A percentile compares a stretch with the other conserved stretches of the same genome.
These are phyloP conservation scores for Thaumatotibia leucotreta DNA, from an alignment of 1,140 invertebrate genomes.

Conservation along the genomic window DNA sequence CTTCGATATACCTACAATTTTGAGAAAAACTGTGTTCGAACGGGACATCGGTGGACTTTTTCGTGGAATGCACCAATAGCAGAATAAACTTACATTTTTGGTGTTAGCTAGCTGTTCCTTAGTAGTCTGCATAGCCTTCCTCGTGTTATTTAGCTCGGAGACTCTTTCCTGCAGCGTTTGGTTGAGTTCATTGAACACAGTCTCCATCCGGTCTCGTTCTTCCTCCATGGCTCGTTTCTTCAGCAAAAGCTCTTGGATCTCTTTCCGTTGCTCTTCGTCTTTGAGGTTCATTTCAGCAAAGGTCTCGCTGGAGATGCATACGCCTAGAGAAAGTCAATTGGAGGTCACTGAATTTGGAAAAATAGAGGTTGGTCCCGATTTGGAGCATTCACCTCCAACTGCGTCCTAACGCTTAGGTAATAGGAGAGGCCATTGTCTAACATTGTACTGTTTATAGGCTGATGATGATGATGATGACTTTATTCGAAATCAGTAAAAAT, in stretches of 20 bases:
- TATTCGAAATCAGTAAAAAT: too few relatives aligned
- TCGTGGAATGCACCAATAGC: too few relatives aligned
- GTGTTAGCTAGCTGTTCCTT: conserved; percentile 69
- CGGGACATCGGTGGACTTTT: too few relatives aligned
- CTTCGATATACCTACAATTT: too few relatives aligned
- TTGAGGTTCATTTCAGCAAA: conserved; percentile 86
- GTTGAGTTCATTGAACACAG: conserved; percentile 77
- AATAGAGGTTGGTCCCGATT: too few relatives aligned
- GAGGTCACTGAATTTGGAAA: too few relatives aligned
- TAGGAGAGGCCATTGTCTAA: too few relatives aligned
- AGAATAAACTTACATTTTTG: conserved; percentile 51
- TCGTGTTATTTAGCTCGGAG: conserved; percentile 75
- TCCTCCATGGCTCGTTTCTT: conserved; percentile 83
- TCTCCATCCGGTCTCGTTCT: conserved; percentile 79
- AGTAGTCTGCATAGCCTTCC: conserved; percentile 76
- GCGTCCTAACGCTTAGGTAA: too few relatives aligned
- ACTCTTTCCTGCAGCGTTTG: conserved; percentile 61
- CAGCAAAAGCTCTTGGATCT: conserved; percentile 84
- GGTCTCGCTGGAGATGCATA: conserved; percentile 91
- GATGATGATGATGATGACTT: too few relatives aligned
- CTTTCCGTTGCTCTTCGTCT: conserved; percentile 82
- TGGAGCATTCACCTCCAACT: too few relatives aligned
- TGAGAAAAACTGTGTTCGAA: too few relatives aligned
- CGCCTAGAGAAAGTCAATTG: conserved; percentile 65
- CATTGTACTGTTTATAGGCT: too few relatives aligned